phyloP scores from a whole-genome alignment of 2,888 invertebrate genomes.

The Hetaerina titia region DNA sequence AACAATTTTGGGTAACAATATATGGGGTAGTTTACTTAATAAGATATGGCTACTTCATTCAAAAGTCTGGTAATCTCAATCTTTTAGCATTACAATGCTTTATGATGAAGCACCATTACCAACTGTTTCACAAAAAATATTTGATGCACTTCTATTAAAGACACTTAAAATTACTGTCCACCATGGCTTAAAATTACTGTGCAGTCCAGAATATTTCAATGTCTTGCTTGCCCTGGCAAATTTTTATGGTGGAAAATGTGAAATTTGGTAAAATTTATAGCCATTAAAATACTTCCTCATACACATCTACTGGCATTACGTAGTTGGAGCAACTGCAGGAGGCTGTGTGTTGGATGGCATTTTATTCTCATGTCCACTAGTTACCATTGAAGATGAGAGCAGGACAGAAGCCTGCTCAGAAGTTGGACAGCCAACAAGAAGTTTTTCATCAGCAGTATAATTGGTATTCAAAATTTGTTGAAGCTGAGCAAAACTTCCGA shows the following conservation, averaged over 20 bases:
- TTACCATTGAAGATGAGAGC: conserved; percentile 88
- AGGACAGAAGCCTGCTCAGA: conserved; percentile 95
- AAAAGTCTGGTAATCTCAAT: not conserved
- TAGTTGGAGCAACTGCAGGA: not conserved
- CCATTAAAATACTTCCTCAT: not conserved
- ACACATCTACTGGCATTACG: not conserved
- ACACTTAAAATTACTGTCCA: not conserved
- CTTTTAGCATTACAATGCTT: not conserved
- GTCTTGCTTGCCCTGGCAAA: not conserved
- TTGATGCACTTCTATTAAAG: not conserved
- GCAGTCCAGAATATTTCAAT: not conserved
- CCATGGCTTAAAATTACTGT: not conserved
- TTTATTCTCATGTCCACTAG: conserved; percentile 45
- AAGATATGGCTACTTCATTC: not conserved
- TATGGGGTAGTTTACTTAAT: not conserved
- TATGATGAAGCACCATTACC: not conserved
- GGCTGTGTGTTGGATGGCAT: not conserved
- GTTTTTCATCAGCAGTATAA: conserved; percentile 89
- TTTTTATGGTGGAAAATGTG: not conserved
- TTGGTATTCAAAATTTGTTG: conserved; percentile 86
- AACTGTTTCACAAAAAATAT: conserved; percentile 44
- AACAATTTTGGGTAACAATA: conserved; percentile 12
- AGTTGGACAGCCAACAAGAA: conserved; percentile 93
- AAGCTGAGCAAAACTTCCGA: conserved; percentile 91
- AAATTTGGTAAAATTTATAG: not conserved